Evolutionary conservation across 2,797 vertebrate genomes (phyloP), one percentile per base, ranked within the genome.

Genomic region (Sebastolobus altivelis): DNA sequence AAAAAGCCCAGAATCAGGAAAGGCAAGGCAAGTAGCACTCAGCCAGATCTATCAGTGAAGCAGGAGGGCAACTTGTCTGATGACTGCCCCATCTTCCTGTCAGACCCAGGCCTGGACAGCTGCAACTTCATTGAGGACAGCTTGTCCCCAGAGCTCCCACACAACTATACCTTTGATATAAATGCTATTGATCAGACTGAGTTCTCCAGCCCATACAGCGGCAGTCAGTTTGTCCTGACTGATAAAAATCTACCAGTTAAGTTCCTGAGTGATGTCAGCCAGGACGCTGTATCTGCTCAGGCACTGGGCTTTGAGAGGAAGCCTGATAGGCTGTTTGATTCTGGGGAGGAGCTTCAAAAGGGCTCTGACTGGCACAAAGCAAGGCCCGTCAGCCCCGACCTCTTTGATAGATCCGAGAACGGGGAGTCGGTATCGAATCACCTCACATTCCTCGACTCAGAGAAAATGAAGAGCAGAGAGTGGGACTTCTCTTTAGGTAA

Each of bases 121-220:
- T 99, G 97, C 93, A 98, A 97, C 67, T 97, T 97, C 1, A 96
- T 99, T 80, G 99, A 99, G 92, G 97, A 98, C 82, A 98, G 97
- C 78, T 94, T 99, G 77, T 99, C 99, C 66, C 99, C 98, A 77
- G 98, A 99, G 71, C 93, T 96, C n/a, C 95, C 95, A 4, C 97
- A 98, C 91, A 97, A 96, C 95, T 99, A 98, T 83, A 97, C 94
- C 86, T 99, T 99, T 93, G 98, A 99, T 93, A 99, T 99, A 80
- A 99, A 99, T 81, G 86, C 96, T 59, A 96, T 99, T 74, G 97
- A 97, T 46, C 98, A 98, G 90, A 96, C 96, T 0, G 96, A 97
- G 81, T 99, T 99, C 94, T 98, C 97, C 78, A 97, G 97, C 89
- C 96, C 97, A n/a, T 99, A 99, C 89, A 97, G 97, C 8, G 95